Evolutionary conservation across 2,113 vertebrate species (phyloP).

Genomic region (Motacilla alba): DNA sequence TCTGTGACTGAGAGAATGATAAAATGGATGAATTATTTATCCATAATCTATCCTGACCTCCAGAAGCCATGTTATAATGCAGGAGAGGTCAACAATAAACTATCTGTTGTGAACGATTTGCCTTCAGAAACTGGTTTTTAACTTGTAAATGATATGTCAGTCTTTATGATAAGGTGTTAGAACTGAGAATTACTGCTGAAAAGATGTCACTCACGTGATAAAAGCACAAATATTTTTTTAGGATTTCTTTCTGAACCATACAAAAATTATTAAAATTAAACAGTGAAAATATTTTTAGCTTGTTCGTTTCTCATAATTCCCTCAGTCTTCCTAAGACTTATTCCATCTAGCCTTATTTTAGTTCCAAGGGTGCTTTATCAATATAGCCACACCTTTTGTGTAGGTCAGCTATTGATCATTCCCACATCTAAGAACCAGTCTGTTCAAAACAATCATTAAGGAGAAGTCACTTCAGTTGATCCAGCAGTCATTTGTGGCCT

Average conservation of each 20-base stretch:
- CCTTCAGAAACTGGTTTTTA: not conserved
- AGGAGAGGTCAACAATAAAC: not conserved
- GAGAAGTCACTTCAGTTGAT: not conserved
- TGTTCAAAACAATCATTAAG: not conserved
- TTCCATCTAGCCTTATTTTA: not conserved
- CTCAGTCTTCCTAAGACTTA: not conserved
- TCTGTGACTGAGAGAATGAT: not conserved
- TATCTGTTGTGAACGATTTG: not conserved
- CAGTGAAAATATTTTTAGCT: not conserved
- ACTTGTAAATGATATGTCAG: not conserved
- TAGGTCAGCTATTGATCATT: not conserved
- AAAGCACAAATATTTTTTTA: not conserved
- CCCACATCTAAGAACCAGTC: not conserved
- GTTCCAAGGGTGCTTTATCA: not conserved
- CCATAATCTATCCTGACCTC: not conserved
- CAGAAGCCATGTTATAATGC: not conserved
- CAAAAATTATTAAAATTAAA: not conserved
- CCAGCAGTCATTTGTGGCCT: not conserved
- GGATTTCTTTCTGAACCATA: not conserved
- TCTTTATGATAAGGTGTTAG: not conserved
- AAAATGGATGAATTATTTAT: not conserved
- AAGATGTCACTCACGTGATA: not conserved
- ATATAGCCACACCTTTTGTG: not conserved
- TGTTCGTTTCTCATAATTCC: not conserved
- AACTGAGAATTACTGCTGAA: not conserved